Evolutionary conservation across 2,797 vertebrate genomes (phyloP), one percentile per base, ranked within the genome.

Genomic region (Sparidentex hasta): DNA sequence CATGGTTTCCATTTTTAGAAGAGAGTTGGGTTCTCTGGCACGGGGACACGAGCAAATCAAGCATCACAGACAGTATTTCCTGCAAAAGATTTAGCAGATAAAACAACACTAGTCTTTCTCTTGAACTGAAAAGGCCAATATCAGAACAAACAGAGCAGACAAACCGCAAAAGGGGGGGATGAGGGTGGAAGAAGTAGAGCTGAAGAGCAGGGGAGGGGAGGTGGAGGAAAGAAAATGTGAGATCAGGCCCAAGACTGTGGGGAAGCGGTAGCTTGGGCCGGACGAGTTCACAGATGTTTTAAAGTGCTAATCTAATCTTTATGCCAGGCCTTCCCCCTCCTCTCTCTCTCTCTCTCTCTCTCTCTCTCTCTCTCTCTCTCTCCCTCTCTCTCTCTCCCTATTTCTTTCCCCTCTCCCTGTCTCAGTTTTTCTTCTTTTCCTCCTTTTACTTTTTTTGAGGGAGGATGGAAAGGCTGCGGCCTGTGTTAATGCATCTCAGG

Each of bases 221-320:
- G 67, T 62, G 74, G 81, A 82, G 84, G 72, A 86, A 90, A 88
- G 82, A 92, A 87, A 87, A 90, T 81, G 86, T 88, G 79, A 92
- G 90, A 90, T 88, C 91, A 87, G 88, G 83, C 82, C 86, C 90
- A 88, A 90, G 94, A 94, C 91, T 94, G 88, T 90, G 81, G 89
- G 93, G 92, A 94, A 94, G 89, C 83, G 25, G 92, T 92, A 91
- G 90, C 87, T 90, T 74, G 87, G 93, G 91, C 92, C 87, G 89
- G 94, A 95, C 89, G 79, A 94, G 86, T 92, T 92, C 91, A 92
- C 95, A 96, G 95, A 95, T 96, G 95, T 96, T 96, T 95, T 94
- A 94, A 95, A 95, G 94, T 90, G 94, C 94, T 95, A 95, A 95
- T 95, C 95, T 96, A 93, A 96, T 96, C 93, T 95, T 91, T 94